Conservation (phyloP, 2,888 invertebrate species). For the Empis stercorea region DNA sequence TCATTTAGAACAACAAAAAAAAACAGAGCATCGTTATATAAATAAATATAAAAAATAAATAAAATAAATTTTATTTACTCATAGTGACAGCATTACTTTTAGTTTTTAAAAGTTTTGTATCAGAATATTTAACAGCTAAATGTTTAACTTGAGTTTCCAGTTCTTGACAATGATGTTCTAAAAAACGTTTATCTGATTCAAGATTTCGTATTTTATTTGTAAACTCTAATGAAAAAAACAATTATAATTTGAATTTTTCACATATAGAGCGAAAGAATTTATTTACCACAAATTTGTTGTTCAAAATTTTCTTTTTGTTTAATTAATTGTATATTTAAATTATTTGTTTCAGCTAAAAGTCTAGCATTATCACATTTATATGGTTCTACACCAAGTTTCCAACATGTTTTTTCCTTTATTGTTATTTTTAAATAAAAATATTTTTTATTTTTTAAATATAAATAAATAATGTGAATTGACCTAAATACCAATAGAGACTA, state of each 20-base stretch:
- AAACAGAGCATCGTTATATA: no score
- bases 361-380: conserved; percentile 70
- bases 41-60: not conserved
- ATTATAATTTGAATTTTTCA: not conserved
- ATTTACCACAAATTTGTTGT: conserved; percentile 41
- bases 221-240: conserved; percentile 32
- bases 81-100: conserved; percentile 16
- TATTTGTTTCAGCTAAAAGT: conserved; percentile 61
- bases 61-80: conserved; percentile 1
- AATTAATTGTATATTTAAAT: conserved; percentile 52
- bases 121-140: conserved; percentile 38
- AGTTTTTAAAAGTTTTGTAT: conserved; percentile 26
- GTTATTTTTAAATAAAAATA: no score
- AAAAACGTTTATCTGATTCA: conserved; percentile 39
- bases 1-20: no score
- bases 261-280: not conserved
- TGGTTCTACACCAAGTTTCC: conserved; percentile 60
- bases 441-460: no score
- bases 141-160: conserved; percentile 37
- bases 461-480: not conserved
- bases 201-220: conserved; percentile 39
- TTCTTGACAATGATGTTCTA: conserved; percentile 38
- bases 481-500: not conserved
- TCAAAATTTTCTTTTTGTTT: conserved; percentile 51
- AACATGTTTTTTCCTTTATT: conserved; percentile 55